Evolutionary conservation across 2,113 vertebrate species (phyloP), one percentile per base, ranked within the genome.

Genomic region (Zapornia atra): DNA sequence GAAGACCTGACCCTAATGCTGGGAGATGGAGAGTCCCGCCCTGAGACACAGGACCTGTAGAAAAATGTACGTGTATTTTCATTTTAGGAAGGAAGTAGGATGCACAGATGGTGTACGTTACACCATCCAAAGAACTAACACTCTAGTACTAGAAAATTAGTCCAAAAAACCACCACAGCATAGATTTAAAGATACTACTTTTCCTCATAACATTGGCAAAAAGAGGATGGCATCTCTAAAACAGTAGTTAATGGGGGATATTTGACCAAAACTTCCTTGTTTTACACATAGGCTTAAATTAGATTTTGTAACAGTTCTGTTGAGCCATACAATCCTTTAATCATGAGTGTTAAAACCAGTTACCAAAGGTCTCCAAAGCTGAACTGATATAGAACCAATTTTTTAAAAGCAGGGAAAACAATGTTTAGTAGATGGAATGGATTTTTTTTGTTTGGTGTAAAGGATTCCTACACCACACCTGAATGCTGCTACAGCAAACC

Each of bases 161-260:
- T 15, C 3, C 9, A n/a, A 20, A 34, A 34, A 24, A 11, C 5
- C 54, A 54, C 22, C 20, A 4, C 46, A n/a, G 3, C 0, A 0
- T 14, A 42, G 15, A 29, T 57, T 51, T 75, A 48, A 69, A 82
- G 50, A 22, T 34, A 19, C 9, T 15, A 5, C 33, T 81, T 33
- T 36, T 64, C n/a, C 12, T 76, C 15, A 5, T 75, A 69, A 2
- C 12, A 2, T 5, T 54, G 31, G 36, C 42, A 11, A 28, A 50
- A 54, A 75, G 46, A 71, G 20, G 57, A 54, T 33, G 38, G 33
- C 53, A 48, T 22, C 53, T 69, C 13, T n/a, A 50, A 72, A 79
- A 61, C 25, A 46, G 63, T 4, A 22, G 29, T 34, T 68, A 15
- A 14, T 8, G 14, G 5, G 2, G 14, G 11, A 11, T 54, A 4